phyloP scores from a whole-genome alignment of 2,888 invertebrate species.

The Nudaria mundana region DNA sequence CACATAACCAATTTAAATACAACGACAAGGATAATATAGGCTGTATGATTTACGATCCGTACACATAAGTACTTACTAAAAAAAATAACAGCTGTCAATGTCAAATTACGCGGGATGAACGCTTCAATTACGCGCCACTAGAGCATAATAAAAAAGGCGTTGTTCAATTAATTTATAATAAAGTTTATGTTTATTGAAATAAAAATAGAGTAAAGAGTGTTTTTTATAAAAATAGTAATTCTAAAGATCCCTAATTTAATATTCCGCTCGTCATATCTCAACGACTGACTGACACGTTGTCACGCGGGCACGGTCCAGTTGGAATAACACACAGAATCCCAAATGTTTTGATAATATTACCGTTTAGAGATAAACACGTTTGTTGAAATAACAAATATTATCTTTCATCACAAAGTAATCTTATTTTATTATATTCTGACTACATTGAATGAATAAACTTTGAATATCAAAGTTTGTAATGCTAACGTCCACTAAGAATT shows the following conservation, averaged over 20 bases:
- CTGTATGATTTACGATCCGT: constrained; percentile 27
- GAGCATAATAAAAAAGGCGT: no score
- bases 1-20: constrained; percentile 44
- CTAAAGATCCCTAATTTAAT: constrained; percentile 51
- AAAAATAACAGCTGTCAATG: constrained; percentile 18
- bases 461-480: constrained; percentile 13
- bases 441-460: constrained; percentile 15
- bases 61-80: constrained; percentile 11
- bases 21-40: constrained; percentile 7
- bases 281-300: constrained; percentile 26
- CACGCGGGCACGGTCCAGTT: constrained; percentile 69
- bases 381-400: constrained; percentile 31
- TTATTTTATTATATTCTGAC: constrained; percentile 20
- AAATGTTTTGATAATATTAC: constrained; percentile 50
- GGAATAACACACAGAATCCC: constrained; percentile 75
- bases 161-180: background rate
- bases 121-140: constrained; percentile 1
- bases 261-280: constrained; percentile 43
- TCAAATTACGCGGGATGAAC: constrained; percentile 9
- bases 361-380: constrained; percentile 46
- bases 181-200: background rate
- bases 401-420: constrained; percentile 19
- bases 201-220: constrained; percentile 18
- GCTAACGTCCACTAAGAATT: constrained; percentile 9
- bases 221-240: constrained; percentile 24